Percentiles rank a stretch among this genome's conserved stretches.
phyloP scores from a whole-genome alignment of 1,140 invertebrate species.

The Papilio xuthus region DNA sequence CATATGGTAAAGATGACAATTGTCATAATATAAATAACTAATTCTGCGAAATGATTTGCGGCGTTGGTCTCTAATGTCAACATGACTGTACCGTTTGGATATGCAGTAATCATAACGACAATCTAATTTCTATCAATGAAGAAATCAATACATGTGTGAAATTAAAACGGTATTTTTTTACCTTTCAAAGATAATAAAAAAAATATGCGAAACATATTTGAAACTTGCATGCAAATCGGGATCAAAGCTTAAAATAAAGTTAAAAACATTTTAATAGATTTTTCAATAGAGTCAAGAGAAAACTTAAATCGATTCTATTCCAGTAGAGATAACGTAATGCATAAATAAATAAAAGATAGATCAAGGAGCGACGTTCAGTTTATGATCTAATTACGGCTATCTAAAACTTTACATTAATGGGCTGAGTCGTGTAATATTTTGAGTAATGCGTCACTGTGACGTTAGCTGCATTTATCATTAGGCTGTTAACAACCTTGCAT shows the following conservation, averaged over 20 bases:
- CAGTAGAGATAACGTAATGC: neutral
- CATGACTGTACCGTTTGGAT: neutral
- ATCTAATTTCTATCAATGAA: neutral
- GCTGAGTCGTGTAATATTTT: conserved; percentile 33
- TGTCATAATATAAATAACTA: neutral
- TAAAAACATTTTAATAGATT: neutral
- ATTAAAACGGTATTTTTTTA: neutral
- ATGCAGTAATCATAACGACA: neutral
- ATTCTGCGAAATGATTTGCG: conserved; percentile 12
- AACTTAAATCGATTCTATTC: neutral
- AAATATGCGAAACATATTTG: neutral
- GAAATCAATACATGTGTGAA: neutral
- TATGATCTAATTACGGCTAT: conserved; percentile 30
- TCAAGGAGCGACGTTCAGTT: neutral
- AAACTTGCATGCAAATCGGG: no score
- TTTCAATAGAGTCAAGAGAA: neutral
- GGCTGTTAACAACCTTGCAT: conserved; percentile 35
- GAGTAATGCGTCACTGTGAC: conserved; percentile 43
- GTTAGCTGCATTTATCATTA: conserved; percentile 46
- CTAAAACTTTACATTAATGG: conserved; percentile 23
- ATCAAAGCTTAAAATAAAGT: no score
- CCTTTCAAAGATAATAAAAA: no score
- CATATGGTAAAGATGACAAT: neutral
- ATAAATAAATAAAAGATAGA: neutral
- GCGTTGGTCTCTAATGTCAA: neutral